Evolutionary conservation across 2,888 invertebrate species (phyloP).

Genomic region (Calliphora vomitoria): DNA sequence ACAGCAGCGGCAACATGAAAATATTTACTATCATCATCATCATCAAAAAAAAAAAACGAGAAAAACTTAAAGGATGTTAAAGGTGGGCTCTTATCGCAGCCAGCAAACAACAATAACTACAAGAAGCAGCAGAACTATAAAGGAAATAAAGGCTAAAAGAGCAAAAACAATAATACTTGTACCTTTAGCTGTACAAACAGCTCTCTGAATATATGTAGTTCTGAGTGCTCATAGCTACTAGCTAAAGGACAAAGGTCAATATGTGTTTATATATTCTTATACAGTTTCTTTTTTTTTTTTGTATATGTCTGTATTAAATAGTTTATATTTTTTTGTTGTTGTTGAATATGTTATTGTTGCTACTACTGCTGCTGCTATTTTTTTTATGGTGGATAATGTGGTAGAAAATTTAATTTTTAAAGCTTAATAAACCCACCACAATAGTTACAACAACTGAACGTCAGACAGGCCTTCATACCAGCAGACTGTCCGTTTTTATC

Average conservation of each 20-base stretch:
- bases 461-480: not conserved
- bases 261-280: not conserved
- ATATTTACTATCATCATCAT: slow-evolving; percentile 38
- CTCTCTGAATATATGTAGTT: not conserved
- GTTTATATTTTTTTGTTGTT: not conserved
- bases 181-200: slow-evolving; percentile 17
- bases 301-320: not conserved
- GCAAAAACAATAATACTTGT: slow-evolving; percentile 33
- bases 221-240: not conserved
- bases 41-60: not conserved
- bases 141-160: slow-evolving; percentile 46
- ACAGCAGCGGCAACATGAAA: slow-evolving; percentile 18
- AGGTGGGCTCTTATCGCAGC: slow-evolving; percentile 34
- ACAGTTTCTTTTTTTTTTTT: not conserved
- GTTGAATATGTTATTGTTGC: not conserved
- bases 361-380: not conserved
- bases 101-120: not conserved
- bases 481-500: not conserved
- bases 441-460: slow-evolving; percentile 16
- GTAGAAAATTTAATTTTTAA: slow-evolving; percentile 71
- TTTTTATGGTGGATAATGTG: slow-evolving; percentile 57
- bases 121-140: not conserved
- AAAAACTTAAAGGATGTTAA: slow-evolving; percentile 45
- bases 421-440: slow-evolving; percentile 66
- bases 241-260: slow-evolving; percentile 57